Percentiles rank a stretch among this genome's conserved stretches.
These are phyloP conservation scores for Leptobrachium ailaonicum DNA, from an alignment of 2,113 vertebrate genomes.

Conservation along the genomic window DNA sequence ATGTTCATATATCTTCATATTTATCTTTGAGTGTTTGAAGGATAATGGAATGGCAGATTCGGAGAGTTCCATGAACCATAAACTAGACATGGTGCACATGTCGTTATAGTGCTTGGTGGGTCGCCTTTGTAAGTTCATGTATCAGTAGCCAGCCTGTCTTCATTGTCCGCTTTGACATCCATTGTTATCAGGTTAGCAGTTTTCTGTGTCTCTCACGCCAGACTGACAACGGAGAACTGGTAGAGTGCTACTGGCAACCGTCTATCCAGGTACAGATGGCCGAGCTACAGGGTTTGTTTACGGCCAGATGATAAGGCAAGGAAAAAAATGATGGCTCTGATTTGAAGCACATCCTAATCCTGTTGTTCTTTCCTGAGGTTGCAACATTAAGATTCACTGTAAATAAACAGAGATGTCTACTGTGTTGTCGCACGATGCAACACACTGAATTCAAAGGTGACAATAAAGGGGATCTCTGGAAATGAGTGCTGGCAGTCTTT, in stretches of 20 bases:
- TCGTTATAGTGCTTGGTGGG: too few species aligned
- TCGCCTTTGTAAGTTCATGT: too few species aligned
- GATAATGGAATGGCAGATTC: too few species aligned
- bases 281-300: slow-evolving; percentile 39
- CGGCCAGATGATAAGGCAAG: slow-evolving; percentile 39
- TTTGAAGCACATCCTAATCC: slow-evolving; percentile 21
- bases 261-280: slow-evolving; percentile 39
- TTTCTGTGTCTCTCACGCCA: slow-evolving; percentile 11
- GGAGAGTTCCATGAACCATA: too few species aligned
- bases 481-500: too few species aligned
- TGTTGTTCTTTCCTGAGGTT: not conserved
- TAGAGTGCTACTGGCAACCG: slow-evolving; percentile 6
- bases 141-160: not conserved
- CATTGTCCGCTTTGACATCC: slow-evolving; percentile 25
- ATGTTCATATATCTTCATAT: too few species aligned
- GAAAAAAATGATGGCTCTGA: slow-evolving; percentile 31
- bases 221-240: slow-evolving; percentile 21
- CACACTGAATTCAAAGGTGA: too few species aligned
- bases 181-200: slow-evolving; percentile 18
- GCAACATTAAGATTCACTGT: not conserved
- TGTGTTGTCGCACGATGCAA: too few species aligned
- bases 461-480: too few species aligned
- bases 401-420: not conserved
- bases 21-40: too few species aligned
- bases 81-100: too few species aligned